Conservation (phyloP, 2,113 vertebrate species). For the Aegypius monachus region DNA sequence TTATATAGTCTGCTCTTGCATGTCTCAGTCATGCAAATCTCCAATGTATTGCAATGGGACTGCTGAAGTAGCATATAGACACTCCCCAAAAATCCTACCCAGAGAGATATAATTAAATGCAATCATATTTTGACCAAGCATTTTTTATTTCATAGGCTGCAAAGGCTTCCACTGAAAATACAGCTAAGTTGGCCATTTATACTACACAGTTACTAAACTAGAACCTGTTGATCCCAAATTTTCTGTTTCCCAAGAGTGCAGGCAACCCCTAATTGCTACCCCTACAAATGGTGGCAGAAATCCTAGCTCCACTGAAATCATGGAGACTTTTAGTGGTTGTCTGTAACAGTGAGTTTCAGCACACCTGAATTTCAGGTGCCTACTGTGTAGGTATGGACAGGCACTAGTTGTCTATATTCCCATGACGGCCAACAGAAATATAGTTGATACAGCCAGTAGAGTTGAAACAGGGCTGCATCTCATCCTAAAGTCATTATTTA, state of each 20-base stretch:
- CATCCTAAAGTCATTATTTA: neutral
- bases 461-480: neutral
- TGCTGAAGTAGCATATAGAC: neutral
- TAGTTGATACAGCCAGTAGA: neutral
- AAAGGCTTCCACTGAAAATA: neutral
- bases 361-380: neutral
- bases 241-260: neutral
- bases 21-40: neutral
- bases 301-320: neutral
- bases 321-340: fast-evolving
- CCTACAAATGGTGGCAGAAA: neutral
- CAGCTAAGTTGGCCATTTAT: neutral
- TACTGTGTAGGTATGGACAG: neutral
- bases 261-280: neutral
- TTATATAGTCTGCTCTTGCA: neutral
- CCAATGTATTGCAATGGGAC: neutral
- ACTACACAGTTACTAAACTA: neutral
- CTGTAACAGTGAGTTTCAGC: neutral
- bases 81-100: neutral
- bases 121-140: neutral
- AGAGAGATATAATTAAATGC: neutral
- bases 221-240: neutral
- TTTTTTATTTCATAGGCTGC: neutral
- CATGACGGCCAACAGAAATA: neutral
- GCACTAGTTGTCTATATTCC: neutral